These are phyloP conservation scores for Alaudala cheleensis DNA, from an alignment of 2,113 vertebrate genomes.

Conservation along the genomic window DNA sequence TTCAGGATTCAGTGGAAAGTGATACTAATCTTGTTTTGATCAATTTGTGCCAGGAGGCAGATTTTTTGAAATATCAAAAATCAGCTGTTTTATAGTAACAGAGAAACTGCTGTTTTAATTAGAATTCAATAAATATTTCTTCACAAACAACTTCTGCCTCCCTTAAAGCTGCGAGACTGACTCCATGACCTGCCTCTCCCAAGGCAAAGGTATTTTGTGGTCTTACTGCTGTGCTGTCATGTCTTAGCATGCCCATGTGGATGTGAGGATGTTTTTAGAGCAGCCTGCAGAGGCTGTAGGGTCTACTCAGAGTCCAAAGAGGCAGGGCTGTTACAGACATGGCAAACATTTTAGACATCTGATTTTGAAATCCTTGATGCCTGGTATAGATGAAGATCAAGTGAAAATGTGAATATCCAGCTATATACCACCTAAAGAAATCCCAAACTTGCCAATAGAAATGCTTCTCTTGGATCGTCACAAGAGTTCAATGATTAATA, in stretches of 20 bases:
- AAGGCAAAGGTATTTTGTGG: not conserved
- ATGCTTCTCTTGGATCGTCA: not conserved
- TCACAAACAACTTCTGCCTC: not conserved
- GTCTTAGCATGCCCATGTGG: not conserved
- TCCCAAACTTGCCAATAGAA: not conserved
- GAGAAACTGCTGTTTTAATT: not conserved
- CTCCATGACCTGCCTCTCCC: not conserved
- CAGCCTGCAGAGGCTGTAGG: not conserved
- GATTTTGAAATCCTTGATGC: not conserved
- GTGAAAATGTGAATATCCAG: not conserved
- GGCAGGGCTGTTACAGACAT: not conserved
- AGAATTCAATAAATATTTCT: not conserved
- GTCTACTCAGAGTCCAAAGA: not conserved
- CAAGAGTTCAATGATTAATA: not conserved
- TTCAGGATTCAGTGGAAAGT: not conserved
- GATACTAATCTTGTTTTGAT: not conserved
- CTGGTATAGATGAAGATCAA: not conserved
- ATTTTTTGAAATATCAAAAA: not conserved
- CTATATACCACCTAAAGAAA: not conserved
- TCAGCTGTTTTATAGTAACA: not conserved
- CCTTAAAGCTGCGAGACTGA: not conserved
- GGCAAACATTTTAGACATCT: slow-evolving; percentile 39
- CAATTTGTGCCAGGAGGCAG: not conserved
- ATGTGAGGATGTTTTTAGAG: not conserved
- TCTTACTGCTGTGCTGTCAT: not conserved